Evolutionary conservation across 2,888 invertebrate genomes (phyloP), one percentile per base, ranked within the genome.

Genomic region (Dasysyrphus tricinctus): DNA sequence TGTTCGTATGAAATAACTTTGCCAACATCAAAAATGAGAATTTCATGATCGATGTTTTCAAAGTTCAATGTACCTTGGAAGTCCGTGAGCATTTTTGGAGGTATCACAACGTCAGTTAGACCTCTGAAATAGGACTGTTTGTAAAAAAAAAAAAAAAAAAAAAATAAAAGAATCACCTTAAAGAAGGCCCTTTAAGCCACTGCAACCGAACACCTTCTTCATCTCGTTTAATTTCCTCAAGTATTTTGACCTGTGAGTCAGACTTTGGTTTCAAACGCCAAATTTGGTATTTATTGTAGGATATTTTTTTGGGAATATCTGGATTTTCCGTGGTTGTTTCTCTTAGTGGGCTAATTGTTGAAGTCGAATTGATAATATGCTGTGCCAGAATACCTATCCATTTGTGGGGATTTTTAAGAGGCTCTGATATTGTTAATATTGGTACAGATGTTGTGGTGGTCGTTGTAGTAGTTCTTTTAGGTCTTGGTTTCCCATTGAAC

Each of bases 11-110:
- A 93, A 79, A 96, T 96, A 0, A 95, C 95, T 93, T 95, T 95
- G 94, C 96, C 96, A 37, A 97, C 93, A 91, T 97, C 96, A 90
- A 95, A 94, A 89, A 96, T 95, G 39, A 96, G 92, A 0, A 96
- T 94, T 88, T 94, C 94, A 88, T 94, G 96, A 65, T 94, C 94
- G 42, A 96, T 94, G 54, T 94, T 94, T 82, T 94, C 94, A 14
- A 94, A 94, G 78, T 94, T 94, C 5, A 96, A 92, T 3, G 95
- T 92, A 39, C 90, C 91, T 88, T 91, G 90, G 32, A 92, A 92
- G 54, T 92, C 91, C 0, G 89, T 88, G 0, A 91, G 81, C 75
- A 95, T 93, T 81, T 94, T 94, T 1, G 96, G 96, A 0, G 97
- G 95, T 12, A 97, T 94, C 65, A 97, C 94, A 5, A 97, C 93